phyloP scores from a whole-genome alignment of 2,888 invertebrate species.

The Tipula helvola region DNA sequence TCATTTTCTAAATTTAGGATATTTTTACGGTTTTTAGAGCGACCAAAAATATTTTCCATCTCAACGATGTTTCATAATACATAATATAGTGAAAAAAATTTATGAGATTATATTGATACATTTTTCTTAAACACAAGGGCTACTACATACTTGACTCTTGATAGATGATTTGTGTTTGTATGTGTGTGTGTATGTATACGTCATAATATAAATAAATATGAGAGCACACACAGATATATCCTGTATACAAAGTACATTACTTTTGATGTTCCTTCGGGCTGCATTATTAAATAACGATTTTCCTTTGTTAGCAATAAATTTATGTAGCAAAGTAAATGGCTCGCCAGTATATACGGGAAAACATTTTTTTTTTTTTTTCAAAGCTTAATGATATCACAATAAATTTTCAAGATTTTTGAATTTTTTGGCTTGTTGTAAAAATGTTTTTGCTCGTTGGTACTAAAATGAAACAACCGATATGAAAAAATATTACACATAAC shows the following conservation, averaged over 20 bases:
- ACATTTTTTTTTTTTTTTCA: not conserved
- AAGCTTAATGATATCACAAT: not conserved
- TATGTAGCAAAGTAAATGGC: not conserved
- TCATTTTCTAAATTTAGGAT: not conserved
- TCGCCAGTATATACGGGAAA: not conserved
- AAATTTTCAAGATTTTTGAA: not conserved
- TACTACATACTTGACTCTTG: not conserved
- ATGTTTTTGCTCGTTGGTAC: not conserved
- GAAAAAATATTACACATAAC: not conserved
- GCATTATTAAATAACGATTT: slow-evolving; percentile 4
- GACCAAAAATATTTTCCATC: not conserved
- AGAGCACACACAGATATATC: not conserved
- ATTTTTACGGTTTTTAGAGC: not conserved
- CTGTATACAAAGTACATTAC: not conserved
- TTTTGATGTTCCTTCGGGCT: not conserved
- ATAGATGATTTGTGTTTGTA: not conserved
- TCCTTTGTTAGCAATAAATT: not conserved
- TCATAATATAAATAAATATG: not conserved
- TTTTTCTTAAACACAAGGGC: not conserved
- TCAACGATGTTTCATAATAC: not conserved
- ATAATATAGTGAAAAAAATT: not conserved
- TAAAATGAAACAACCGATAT: not conserved
- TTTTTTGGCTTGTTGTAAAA: not conserved
- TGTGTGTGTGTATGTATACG: not conserved
- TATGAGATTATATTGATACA: not conserved